Conservation (phyloP, 2,888 invertebrate species). For the Rambutsinella grinnellia region DNA sequence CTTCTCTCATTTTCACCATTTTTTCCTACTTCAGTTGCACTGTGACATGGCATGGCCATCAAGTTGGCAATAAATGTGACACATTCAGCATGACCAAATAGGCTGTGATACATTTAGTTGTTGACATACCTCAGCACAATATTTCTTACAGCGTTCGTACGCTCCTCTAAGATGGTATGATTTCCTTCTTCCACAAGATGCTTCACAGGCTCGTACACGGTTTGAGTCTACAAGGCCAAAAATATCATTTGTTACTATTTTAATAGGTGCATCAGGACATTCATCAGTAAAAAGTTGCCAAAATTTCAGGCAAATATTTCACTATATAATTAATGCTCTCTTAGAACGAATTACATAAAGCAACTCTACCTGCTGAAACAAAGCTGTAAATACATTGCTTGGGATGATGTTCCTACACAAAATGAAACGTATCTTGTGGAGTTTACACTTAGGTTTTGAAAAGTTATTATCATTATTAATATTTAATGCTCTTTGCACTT, state of each 20-base stretch:
- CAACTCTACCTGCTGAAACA: constrained; percentile 80
- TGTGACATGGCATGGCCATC: no score
- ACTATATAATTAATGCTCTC: not conserved
- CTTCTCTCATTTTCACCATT: no score
- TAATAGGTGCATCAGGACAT: constrained; percentile 9
- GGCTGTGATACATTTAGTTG: constrained; percentile 2
- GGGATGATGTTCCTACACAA: constrained; percentile 90
- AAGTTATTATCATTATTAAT: no score
- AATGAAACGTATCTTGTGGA: constrained; percentile 62
- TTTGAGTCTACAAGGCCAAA: constrained; percentile 55
- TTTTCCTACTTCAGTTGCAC: no score
- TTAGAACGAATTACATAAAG: no score
- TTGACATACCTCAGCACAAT: constrained; percentile 44
- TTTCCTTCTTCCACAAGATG: no score
- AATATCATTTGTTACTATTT: constrained; percentile 12
- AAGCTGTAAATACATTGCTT: constrained; percentile 91
- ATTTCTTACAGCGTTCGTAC: constrained; percentile 25
- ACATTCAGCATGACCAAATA: constrained; percentile 36
- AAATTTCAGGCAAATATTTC: not conserved
- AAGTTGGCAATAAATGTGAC: no score
- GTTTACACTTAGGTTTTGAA: constrained; percentile 48
- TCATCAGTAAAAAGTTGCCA: constrained; percentile 1
- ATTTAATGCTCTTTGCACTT: no score
- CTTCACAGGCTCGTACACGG: constrained; percentile 42
- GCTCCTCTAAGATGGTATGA: no score